These are phyloP conservation scores for Tetraodon nigroviridis DNA, from an alignment of 2,113 vertebrate genomes.

Conservation along the genomic window DNA sequence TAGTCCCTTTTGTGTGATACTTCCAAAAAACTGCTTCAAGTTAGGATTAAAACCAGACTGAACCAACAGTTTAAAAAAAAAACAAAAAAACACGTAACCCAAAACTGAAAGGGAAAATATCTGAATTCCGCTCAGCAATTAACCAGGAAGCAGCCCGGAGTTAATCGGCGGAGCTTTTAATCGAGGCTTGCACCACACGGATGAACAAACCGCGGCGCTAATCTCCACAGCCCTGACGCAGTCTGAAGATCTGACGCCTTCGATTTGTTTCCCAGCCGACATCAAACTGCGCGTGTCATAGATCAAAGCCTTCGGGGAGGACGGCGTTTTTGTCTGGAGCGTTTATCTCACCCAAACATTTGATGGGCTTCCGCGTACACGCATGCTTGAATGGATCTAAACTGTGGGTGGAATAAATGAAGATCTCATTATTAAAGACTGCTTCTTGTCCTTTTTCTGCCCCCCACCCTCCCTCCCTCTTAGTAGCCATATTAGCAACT, in stretches of 20 bases:
- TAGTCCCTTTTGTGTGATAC: no score
- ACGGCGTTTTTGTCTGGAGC: conserved; percentile 13
- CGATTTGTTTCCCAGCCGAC: conserved; percentile 26
- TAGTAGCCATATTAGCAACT: conserved; percentile 12
- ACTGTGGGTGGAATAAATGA: conserved; percentile 11
- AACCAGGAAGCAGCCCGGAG: conserved; percentile 45
- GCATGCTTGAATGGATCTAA: conserved; percentile 3
- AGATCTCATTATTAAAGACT: conserved; percentile 22
- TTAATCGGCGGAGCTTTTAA: conserved; percentile 67
- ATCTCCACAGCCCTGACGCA: conserved; percentile 39
- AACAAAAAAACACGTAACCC: no score
- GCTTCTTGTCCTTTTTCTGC: no score
- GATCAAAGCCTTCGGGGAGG: conserved; percentile 35
- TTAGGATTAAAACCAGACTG: no score
- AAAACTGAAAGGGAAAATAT: no score
- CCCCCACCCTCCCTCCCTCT: no score
- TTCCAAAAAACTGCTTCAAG: no score
- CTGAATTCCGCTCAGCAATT: conserved; percentile 51
- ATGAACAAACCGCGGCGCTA: conserved; percentile 48
- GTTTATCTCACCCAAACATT: conserved; percentile 28
- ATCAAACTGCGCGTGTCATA: conserved; percentile 18
- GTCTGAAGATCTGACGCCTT: conserved; percentile 36
- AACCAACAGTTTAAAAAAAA: no score
- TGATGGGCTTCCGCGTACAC: conserved; percentile 17
- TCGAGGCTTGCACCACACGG: conserved; percentile 40